These are phyloP conservation scores for Cataglyphis hispanica DNA, from an alignment of 1,140 invertebrate species.

Conservation along the genomic window DNA sequence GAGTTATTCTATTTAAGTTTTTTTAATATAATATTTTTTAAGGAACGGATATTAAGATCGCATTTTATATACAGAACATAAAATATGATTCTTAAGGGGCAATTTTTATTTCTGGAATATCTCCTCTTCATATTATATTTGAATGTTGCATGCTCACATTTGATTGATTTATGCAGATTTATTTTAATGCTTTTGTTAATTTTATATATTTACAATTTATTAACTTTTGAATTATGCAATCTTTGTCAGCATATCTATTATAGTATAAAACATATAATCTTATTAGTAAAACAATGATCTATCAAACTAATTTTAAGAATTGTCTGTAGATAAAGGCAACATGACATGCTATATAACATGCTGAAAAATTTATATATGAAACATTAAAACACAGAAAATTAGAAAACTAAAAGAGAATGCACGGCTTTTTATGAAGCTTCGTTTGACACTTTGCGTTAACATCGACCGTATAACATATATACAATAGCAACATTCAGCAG, in stretches of 20 bases:
- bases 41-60: neutral
- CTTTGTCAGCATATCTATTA: conserved; percentile 27
- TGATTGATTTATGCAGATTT: conserved; percentile 63
- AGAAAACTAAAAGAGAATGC: conserved; percentile 41
- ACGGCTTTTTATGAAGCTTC: conserved; percentile 62
- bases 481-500: conserved; percentile 49
- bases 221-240: conserved; percentile 57
- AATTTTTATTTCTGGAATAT: conserved; percentile 32
- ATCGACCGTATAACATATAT: conserved; percentile 42
- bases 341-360: conserved; percentile 42
- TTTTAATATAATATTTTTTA: conserved; percentile 10
- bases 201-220: conserved; percentile 47
- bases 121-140: conserved; percentile 54
- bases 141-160: conserved; percentile 72
- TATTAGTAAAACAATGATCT: conserved; percentile 25
- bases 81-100: neutral
- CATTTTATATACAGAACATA: neutral
- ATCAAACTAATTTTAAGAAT: conserved; percentile 13
- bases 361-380: conserved; percentile 15
- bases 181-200: conserved; percentile 67
- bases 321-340: conserved; percentile 30
- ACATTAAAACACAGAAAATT: conserved; percentile 29
- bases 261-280: conserved; percentile 23
- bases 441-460: conserved; percentile 47
- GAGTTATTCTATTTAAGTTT: conserved; percentile 31